Evolutionary conservation across 2,113 vertebrate species (phyloP).

Genomic region (Tichodroma muraria): DNA sequence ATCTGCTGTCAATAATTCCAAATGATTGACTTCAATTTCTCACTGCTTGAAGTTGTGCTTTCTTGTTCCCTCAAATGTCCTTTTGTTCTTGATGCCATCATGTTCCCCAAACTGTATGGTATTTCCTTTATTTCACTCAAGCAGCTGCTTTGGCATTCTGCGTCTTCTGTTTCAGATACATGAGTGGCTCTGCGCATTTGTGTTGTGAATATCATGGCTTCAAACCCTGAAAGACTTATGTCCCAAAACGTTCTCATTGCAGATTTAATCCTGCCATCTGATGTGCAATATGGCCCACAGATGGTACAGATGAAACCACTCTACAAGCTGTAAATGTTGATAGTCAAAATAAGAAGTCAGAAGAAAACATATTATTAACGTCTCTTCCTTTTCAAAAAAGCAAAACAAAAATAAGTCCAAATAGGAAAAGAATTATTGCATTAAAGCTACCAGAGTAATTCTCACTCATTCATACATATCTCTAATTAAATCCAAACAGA

Average conservation of each 20-base stretch:
- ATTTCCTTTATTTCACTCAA: slow-evolving; percentile 18
- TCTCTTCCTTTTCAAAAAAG: background rate
- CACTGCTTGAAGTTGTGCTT: background rate
- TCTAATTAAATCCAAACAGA: background rate
- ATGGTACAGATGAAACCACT: slow-evolving; percentile 3
- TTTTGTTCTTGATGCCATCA: background rate
- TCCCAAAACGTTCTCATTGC: background rate
- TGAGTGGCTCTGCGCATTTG: background rate
- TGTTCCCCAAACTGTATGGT: background rate
- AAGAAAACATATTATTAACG: slow-evolving; percentile 2
- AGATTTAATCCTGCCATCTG: slow-evolving; percentile 42
- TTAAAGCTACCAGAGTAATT: background rate
- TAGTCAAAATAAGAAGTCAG: slow-evolving; percentile 19
- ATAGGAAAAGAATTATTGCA: background rate
- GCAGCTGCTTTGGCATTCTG: slow-evolving; percentile 30
- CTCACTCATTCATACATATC: background rate
- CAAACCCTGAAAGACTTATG: background rate
- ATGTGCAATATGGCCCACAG: slow-evolving; percentile 46
- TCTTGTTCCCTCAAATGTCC: background rate
- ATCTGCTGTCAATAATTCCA: background rate
- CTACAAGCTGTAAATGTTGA: slow-evolving; percentile 13
- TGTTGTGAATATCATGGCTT: background rate
- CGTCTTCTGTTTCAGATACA: background rate
- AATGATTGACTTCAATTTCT: background rate
- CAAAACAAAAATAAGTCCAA: background rate